phyloP scores from a whole-genome alignment of 2,113 vertebrate genomes.

The Mirounga angustirostris region DNA sequence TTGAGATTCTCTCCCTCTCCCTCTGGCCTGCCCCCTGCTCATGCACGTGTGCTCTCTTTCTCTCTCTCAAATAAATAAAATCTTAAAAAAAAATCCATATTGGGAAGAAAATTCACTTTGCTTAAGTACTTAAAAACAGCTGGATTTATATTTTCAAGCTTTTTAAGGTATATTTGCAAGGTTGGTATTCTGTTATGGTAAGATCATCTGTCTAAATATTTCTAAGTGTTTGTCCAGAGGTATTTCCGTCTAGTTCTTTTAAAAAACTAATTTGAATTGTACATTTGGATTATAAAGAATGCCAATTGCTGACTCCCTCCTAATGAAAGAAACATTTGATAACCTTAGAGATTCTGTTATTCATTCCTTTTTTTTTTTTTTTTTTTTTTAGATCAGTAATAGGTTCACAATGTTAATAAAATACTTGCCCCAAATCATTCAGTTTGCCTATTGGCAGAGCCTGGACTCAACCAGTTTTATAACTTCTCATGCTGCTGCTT shows the following conservation, averaged over 20 bases:
- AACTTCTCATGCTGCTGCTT: background rate
- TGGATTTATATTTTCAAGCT: conserved; percentile 26
- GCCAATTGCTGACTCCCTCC: background rate
- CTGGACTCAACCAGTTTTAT: background rate
- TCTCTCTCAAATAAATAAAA: background rate
- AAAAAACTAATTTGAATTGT: background rate
- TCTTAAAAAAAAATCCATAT: background rate
- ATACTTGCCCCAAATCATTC: background rate
- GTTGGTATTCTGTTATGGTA: background rate
- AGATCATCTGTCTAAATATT: background rate
- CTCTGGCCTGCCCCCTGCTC: background rate
- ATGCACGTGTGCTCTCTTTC: background rate
- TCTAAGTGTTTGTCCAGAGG: background rate
- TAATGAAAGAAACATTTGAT: background rate
- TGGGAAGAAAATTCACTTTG: background rate
- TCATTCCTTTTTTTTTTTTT: background rate
- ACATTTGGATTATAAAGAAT: background rate
- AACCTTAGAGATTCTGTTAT: background rate
- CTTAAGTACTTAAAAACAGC: background rate
- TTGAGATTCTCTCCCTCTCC: background rate
- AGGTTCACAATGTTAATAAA: conserved; percentile 32
- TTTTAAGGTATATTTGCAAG: background rate
- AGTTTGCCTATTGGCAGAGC: background rate
- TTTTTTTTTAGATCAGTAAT: background rate
- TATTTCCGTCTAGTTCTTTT: background rate